Evolutionary conservation across 2,797 vertebrate genomes (phyloP).

Genomic region (Pseudochaenichthys georgianus): DNA sequence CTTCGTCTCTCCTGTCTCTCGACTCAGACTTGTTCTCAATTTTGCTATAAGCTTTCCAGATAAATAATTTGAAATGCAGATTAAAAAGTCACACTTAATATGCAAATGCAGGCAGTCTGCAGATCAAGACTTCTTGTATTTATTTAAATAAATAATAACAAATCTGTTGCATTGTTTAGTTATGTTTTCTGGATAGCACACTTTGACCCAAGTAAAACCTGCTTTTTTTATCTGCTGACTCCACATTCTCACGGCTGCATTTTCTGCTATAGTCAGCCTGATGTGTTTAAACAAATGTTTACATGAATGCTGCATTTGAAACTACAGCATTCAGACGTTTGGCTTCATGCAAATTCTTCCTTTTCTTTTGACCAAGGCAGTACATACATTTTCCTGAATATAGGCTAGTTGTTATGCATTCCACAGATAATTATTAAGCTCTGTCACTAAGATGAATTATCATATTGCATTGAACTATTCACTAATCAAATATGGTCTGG

Average conservation of each 20-base stretch:
- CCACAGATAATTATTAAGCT: conserved; percentile 21
- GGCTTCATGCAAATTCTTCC: neutral
- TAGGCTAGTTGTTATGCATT: conserved; percentile 5
- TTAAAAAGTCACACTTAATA: neutral
- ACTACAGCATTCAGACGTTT: conserved; percentile 1
- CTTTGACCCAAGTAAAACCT: neutral
- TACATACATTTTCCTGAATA: neutral
- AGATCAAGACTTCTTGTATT: neutral
- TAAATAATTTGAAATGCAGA: neutral
- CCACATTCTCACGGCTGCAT: neutral
- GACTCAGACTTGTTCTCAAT: neutral
- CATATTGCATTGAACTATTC: neutral
- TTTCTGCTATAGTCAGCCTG: neutral
- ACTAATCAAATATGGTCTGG: neutral
- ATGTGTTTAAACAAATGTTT: neutral
- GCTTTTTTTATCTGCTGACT: neutral
- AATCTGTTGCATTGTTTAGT: neutral
- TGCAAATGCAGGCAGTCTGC: neutral
- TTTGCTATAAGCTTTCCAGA: neutral
- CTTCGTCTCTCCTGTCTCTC: too few species aligned
- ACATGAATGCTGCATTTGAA: conserved; percentile 4
- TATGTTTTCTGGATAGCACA: neutral
- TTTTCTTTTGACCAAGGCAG: conserved; percentile 2
- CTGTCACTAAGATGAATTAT: neutral
- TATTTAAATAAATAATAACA: neutral